phyloP scores from a whole-genome alignment of 2,797 vertebrate species.

The Spheniscus humboldti region DNA sequence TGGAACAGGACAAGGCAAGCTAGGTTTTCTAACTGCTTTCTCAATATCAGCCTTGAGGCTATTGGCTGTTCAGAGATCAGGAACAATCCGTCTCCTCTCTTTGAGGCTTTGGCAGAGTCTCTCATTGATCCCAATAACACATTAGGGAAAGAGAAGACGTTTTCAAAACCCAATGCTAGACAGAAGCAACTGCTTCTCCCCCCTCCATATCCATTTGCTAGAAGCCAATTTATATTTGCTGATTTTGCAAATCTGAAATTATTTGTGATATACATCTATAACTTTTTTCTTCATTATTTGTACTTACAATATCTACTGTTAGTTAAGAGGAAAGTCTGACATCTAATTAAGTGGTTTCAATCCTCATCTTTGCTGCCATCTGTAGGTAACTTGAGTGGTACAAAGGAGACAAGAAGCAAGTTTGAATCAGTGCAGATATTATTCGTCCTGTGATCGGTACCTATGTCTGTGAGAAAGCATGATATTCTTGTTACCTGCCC shows the following conservation, averaged over 20 bases:
- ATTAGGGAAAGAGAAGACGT: not conserved
- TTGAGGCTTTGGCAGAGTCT: not conserved
- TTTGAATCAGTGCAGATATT: not conserved
- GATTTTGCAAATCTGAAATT: not conserved
- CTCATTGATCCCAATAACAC: not conserved
- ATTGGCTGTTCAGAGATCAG: not conserved
- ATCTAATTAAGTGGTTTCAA: not conserved
- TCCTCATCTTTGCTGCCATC: constrained; percentile 53
- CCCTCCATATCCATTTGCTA: not conserved
- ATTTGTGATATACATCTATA: not conserved
- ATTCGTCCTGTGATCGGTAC: not conserved
- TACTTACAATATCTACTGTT: not conserved
- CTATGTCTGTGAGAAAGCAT: accelerated
- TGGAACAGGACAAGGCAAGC: not conserved
- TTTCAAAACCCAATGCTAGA: not conserved
- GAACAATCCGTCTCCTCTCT: not conserved
- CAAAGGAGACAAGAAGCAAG: not conserved
- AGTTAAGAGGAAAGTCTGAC: not conserved
- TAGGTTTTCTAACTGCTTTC: not conserved
- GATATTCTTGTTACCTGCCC: not conserved
- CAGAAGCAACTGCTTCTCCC: not conserved
- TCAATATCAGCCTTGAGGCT: not conserved
- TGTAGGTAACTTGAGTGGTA: not conserved
- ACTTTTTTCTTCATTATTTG: not conserved
- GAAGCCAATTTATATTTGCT: not conserved